Percentiles rank a stretch among this genome's conserved stretches.
Evolutionary conservation across 2,888 invertebrate genomes (phyloP).

Genomic region (Papilio protenor): DNA sequence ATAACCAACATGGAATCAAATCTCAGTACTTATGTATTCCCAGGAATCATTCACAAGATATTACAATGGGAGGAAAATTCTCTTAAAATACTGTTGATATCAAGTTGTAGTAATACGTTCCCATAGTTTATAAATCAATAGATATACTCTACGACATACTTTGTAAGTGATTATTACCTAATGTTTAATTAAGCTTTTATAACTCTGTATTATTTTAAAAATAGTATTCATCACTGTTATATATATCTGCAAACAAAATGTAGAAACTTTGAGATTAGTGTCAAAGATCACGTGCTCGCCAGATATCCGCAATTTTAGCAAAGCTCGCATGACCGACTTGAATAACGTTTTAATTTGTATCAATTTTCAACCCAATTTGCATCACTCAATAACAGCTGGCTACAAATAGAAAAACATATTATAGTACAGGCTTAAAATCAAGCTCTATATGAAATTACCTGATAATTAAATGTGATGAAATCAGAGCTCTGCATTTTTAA

Average conservation of each 20-base stretch:
- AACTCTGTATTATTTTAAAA: background rate
- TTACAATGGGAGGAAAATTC: slow-evolving; percentile 36
- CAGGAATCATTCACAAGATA: background rate
- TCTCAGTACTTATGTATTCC: background rate
- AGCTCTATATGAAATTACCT: slow-evolving; percentile 42
- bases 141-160: background rate
- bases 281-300: background rate
- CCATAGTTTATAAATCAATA: background rate
- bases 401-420: slow-evolving; percentile 10
- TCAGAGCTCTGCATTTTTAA: slow-evolving; percentile 66
- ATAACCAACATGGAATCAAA: slow-evolving; percentile 13
- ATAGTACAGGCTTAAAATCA: slow-evolving; percentile 41
- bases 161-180: background rate
- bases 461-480: slow-evolving; percentile 68
- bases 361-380: background rate
- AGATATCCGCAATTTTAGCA: background rate
- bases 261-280: background rate
- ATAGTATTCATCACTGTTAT: background rate
- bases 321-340: background rate
- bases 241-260: background rate
- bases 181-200: background rate
- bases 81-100: slow-evolving; percentile 12
- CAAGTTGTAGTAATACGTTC: background rate
- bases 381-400: background rate
- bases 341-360: background rate